Conservation (phyloP, 2,797 vertebrate genomes). For the Manis pentadactyla region DNA sequence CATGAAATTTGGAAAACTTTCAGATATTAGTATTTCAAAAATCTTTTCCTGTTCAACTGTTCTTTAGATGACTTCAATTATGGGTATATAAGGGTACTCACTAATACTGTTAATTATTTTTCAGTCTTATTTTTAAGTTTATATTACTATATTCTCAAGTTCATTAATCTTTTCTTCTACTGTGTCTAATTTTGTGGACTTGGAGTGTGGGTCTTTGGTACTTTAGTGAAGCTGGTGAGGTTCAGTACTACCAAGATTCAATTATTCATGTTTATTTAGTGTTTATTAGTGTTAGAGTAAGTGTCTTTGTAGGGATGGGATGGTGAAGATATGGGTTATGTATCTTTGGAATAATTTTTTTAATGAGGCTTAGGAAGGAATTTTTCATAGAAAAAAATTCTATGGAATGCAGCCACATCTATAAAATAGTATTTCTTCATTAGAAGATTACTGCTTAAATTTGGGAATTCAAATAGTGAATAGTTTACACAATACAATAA, state of each 20-base stretch:
- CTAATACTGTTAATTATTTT: not conserved
- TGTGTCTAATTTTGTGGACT: not conserved
- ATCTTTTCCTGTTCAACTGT: not conserved
- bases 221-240: not conserved
- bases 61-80: not conserved
- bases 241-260: not conserved
- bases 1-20: not conserved
- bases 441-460: not conserved
- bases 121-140: conserved; percentile 3
- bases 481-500: not conserved
- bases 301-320: not conserved
- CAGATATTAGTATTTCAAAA: not conserved
- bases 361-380: not conserved
- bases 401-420: not conserved
- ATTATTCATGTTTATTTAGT: not conserved
- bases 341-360: conserved; percentile 3
- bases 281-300: not conserved
- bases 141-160: not conserved
- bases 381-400: not conserved
- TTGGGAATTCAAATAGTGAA: conserved; percentile 10
- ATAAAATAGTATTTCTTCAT: not conserved
- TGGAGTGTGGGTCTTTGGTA: not conserved
- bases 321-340: not conserved
- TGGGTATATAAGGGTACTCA: not conserved
- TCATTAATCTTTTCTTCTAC: conserved; percentile 12